Percentiles rank a stretch among this genome's conserved stretches.
Evolutionary conservation across 1,140 invertebrate genomes (phyloP).

Genomic region (Bombus waltoni): DNA sequence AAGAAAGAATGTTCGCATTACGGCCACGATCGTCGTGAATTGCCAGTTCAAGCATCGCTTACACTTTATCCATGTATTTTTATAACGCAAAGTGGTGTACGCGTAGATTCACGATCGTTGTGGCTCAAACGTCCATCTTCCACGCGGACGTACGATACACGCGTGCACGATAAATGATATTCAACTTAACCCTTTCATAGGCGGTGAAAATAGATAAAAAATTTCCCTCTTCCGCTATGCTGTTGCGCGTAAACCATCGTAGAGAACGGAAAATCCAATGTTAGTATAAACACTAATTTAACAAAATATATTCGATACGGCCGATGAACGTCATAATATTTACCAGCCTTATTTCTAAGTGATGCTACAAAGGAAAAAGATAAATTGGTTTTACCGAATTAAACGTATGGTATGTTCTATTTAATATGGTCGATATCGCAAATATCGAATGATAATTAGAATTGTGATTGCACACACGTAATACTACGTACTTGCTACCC

Average conservation of each 20-base stretch:
- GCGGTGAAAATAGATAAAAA: too few species aligned
- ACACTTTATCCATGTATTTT: slow-evolving; percentile 53
- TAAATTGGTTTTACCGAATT: too few species aligned
- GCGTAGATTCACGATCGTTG: neutral
- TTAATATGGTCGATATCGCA: too few species aligned
- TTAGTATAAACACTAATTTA: neutral
- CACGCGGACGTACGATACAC: too few species aligned
- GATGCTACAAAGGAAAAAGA: too few species aligned
- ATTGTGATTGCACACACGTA: too few species aligned
- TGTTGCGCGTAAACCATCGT: neutral
- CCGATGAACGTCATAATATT: neutral
- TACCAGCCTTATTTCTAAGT: neutral
- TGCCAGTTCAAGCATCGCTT: slow-evolving; percentile 25
- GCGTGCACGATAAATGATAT: neutral
- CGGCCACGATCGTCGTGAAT: neutral
- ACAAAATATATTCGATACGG: too few species aligned
- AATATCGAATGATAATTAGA: too few species aligned
- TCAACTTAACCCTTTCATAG: neutral
- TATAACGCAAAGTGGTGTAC: slow-evolving; percentile 37
- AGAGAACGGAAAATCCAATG: neutral
- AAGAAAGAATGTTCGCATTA: neutral
- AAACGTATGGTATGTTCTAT: too few species aligned
- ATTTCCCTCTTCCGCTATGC: neutral
- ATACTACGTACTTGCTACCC: too few species aligned
- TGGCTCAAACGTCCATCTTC: neutral